Percentiles rank a stretch among this genome's conserved stretches.
Evolutionary conservation across 2,888 invertebrate genomes (phyloP).

Genomic region (Ophion costatus): DNA sequence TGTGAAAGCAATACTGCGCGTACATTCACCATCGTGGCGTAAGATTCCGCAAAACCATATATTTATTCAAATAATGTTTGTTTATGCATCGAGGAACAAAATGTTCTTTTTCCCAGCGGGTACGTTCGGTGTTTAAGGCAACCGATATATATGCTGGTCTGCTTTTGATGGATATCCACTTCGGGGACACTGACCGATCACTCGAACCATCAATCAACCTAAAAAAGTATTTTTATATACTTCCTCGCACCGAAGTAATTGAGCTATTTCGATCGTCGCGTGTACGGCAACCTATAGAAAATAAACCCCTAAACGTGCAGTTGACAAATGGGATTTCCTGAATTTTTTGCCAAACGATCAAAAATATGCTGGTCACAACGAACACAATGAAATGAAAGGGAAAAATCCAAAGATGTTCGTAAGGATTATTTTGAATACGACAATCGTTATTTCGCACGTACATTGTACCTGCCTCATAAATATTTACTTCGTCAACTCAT

Average conservation of each 20-base stretch:
- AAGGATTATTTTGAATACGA: too few relatives aligned
- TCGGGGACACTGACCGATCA: slow-evolving; percentile 36
- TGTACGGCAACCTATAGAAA: slow-evolving; percentile 5
- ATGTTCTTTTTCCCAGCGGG: too few relatives aligned
- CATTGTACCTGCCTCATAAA: background rate
- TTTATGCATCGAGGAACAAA: background rate
- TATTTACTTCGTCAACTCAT: background rate
- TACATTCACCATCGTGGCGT: slow-evolving; percentile 35
- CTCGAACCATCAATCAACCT: slow-evolving; percentile 26
- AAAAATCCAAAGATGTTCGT: too few relatives aligned
- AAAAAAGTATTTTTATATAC: slow-evolving; percentile 3
- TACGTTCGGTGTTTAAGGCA: background rate
- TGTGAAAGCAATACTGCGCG: slow-evolving; percentile 9
- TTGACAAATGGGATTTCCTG: background rate
- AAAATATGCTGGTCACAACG: background rate
- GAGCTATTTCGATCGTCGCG: background rate
- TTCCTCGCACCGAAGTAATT: slow-evolving; percentile 5
- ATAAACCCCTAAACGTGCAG: background rate
- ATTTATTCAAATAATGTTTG: background rate
- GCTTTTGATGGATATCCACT: slow-evolving; percentile 49
- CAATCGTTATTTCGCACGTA: background rate
- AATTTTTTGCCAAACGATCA: background rate
- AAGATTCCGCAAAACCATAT: background rate
- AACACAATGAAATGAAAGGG: background rate
- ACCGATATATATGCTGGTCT: slow-evolving; percentile 1